These are phyloP conservation scores for Lanius collurio DNA, from an alignment of 2,113 vertebrate genomes.

Conservation along the genomic window DNA sequence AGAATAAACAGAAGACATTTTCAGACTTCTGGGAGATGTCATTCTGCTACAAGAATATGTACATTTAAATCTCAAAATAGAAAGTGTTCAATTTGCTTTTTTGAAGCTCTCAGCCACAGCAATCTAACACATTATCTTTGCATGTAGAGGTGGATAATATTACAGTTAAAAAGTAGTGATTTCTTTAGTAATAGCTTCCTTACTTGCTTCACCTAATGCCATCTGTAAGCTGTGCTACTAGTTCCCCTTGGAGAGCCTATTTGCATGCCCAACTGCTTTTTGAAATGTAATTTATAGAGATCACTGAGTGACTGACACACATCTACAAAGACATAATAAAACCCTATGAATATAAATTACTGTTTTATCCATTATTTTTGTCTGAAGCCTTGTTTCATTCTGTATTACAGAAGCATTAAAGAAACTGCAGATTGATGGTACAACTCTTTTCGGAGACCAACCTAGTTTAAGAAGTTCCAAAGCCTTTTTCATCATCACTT, in stretches of 20 bases:
- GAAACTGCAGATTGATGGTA: neutral
- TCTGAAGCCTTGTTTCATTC: neutral
- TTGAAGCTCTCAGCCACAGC: neutral
- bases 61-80: neutral
- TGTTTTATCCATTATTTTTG: neutral
- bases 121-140: neutral
- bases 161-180: neutral
- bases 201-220: neutral
- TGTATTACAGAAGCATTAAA: neutral
- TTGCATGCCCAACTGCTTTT: neutral
- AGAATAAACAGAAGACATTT: neutral
- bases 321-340: constrained; percentile 1
- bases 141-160: neutral
- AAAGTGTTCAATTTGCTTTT: neutral
- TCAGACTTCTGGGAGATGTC: neutral
- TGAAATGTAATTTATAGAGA: constrained; percentile 33
- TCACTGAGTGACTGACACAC: constrained; percentile 19
- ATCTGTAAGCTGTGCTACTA: neutral
- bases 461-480: neutral
- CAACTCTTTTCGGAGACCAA: neutral
- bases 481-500: neutral
- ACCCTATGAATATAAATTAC: constrained; percentile 37
- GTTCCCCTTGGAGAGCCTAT: neutral
- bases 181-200: neutral
- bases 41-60: neutral